Evolutionary conservation across 2,113 vertebrate species (phyloP), one percentile per base, ranked within the genome.

Genomic region (Mandrillus leucophaeus): DNA sequence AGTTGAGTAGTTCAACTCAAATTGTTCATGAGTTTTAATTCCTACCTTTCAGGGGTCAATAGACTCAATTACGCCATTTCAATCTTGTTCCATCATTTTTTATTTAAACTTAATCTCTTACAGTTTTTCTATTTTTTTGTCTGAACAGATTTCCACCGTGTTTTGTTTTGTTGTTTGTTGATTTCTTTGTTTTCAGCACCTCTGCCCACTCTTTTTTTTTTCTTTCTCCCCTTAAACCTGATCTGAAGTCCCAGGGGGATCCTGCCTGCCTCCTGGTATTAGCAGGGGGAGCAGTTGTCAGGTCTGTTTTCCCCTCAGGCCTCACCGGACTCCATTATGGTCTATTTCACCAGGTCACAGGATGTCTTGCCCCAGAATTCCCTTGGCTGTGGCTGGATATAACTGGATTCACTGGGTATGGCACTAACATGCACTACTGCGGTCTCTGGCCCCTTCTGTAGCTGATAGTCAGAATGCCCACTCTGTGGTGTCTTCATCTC

Each of bases 381-480:
- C 45, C 25, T 17, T 4, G 20, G 35, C 14, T 61, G 0, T 78
- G 30, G 43, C 52, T 48, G 27, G 18, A 40, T 45, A 9, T 22
- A 8, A 16, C 14, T 6, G 38, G 23, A 14, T 59, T 14, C 22
- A 68, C 64, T 50, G 25, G 20, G 30, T 27, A 8, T 4, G 9
- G 11, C 5, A 30, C 6, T 22, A 23, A 38, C 1, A 1, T 38
- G 13, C 13, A 50, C 13, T 22, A 16, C 6, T 25, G 17, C 6
- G 7, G 10, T 7, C 35, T 4, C 0, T 48, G 57, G 40, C 35
- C 6, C 32, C 27, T 85, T 80, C n/a, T 0, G 1, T 10, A 3
- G 22, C 40, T 45, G 16, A 18, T 0, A 59, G 40, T 18, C 25
- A 48, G 13, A 75, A 8, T 7, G 0, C 32, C 32, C 22, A 22